Conservation (phyloP, 2,797 vertebrate species). For the Liasis olivaceus region DNA sequence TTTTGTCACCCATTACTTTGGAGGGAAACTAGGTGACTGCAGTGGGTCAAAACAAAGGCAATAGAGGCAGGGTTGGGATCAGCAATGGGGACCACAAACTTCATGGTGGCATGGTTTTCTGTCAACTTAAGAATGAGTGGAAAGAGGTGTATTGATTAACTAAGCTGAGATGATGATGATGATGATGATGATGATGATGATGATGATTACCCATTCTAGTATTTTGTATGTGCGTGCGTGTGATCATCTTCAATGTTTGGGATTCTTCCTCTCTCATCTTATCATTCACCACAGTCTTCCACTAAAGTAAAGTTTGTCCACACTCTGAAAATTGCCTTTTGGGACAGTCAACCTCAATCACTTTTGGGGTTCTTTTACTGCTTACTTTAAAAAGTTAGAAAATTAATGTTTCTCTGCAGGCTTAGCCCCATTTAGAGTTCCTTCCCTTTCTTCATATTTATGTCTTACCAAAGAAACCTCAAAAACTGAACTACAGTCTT, state of each 20-base stretch:
- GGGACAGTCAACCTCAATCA: neutral
- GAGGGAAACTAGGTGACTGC: neutral
- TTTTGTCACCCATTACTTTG: neutral
- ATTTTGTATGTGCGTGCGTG: neutral
- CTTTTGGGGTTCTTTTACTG: neutral
- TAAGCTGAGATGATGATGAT: no score
- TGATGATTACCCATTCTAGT: neutral
- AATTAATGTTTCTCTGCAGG: neutral
- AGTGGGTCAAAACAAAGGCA: neutral
- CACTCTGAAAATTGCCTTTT: neutral
- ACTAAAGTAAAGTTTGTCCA: neutral
- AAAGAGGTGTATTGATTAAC: neutral
- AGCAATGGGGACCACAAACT: neutral
- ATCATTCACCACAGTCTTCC: neutral
- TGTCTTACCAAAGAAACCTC: neutral
- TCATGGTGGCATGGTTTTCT: neutral
- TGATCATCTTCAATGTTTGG: neutral
- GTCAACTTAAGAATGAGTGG: neutral
- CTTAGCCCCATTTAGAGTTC: neutral
- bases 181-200: no score
- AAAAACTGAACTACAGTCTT: neutral
- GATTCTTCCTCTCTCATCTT: neutral
- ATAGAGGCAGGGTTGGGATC: neutral
- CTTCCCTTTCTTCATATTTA: neutral
- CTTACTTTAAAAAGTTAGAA: neutral